Evolutionary conservation across 2,888 invertebrate genomes (phyloP), one percentile per base, ranked within the genome.

Genomic region (Hirtodrosophila cameraria): DNA sequence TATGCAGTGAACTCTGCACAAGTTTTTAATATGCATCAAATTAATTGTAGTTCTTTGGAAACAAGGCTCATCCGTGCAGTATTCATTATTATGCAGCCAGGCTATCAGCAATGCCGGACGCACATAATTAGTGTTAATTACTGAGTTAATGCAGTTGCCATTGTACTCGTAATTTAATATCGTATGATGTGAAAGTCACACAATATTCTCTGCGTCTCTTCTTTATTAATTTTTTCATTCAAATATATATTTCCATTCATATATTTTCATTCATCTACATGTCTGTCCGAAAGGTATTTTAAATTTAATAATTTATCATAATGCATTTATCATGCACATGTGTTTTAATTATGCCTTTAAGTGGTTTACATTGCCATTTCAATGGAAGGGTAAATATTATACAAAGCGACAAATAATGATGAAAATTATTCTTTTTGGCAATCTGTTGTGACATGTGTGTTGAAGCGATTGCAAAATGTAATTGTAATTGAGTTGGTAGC

Each of bases 121-220:
- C 58, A 61, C 79, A 80, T 80, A 80, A 80, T 82, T 75, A 80
- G 80, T 82, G 85, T 78, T 80, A 80, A 85, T 80, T 80, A 85
- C 72, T 54, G 72, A 85, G 76, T 80, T 80, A 80, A 80, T 80
- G 85, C 79, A 82, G 66, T 79, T 50, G 64, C 74, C 66, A 66
- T 82, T 75, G 33, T 48, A 6, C 43, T 42, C 69, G 66, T 61
- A 70, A 75, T 75, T 78, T 49, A 75, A 68, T 62, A n/a, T n/a
- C n/a, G n/a, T n/a, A 63, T 55, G 49, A 36, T 16, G 41, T 28
- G n/a, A 23, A 31, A 41, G 50, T 49, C 18, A 28, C 52, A 18
- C 46, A 39, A 20, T 20, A 28, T 31, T 23, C 36, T 1, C 11
- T 16, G 3, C 42, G 20, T 41, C n/a, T n/a, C n/a, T n/a, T n/a